Conservation (phyloP, 2,797 vertebrate species). For the Adelosebastes latens region DNA sequence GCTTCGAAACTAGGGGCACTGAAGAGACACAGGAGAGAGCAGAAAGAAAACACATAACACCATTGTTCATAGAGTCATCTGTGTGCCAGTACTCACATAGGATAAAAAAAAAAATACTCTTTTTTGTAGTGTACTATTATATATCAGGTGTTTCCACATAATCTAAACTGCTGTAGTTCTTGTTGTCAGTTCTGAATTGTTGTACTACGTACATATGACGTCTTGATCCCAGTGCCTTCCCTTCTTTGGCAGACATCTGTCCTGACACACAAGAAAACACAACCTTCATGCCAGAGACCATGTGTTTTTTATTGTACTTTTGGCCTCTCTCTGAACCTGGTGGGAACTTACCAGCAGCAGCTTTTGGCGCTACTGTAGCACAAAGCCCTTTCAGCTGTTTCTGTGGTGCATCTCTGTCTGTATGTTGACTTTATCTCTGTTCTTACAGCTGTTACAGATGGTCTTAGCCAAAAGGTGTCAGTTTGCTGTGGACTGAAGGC, state of each 20-base stretch:
- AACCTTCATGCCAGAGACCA: neutral
- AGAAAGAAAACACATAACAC: too few species aligned
- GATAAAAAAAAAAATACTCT: neutral
- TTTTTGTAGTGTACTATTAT: neutral
- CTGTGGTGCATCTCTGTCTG: neutral
- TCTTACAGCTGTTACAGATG: neutral
- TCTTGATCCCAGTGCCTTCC: neutral
- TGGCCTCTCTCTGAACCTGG: neutral
- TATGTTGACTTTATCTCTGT: neutral
- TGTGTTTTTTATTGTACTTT: neutral
- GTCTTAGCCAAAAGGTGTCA: slow-evolving; percentile 26
- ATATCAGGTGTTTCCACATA: neutral
- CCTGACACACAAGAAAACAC: neutral
- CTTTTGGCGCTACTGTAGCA: neutral
- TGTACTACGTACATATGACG: neutral
- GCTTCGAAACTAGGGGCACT: too few species aligned
- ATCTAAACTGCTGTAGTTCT: neutral
- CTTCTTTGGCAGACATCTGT: neutral
- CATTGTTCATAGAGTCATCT: neutral
- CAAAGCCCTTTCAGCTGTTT: neutral
- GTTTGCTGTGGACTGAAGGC: slow-evolving; percentile 24
- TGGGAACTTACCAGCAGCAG: neutral
- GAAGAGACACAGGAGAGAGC: too few species aligned
- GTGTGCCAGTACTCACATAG: neutral
- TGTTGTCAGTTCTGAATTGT: neutral